Evolutionary conservation across 2,113 vertebrate genomes (phyloP).

Genomic region (Phalacrocorax brasilianus): DNA sequence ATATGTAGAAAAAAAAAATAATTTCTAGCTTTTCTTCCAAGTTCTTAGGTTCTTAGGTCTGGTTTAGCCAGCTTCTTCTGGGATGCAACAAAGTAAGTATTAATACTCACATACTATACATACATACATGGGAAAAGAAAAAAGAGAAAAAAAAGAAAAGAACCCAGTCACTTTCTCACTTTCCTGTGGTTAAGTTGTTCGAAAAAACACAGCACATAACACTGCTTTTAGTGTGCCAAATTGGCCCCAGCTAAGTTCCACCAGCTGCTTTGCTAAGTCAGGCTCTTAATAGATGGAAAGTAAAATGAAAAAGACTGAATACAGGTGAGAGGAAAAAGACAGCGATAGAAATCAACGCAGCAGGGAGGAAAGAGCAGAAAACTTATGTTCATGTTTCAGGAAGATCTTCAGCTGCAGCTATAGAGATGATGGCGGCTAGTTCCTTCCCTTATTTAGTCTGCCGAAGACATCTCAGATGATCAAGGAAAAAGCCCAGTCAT

Average conservation of each 20-base stretch:
- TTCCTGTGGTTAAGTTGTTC: background rate
- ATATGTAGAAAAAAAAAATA: background rate
- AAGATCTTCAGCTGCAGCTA: background rate
- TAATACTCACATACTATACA: background rate
- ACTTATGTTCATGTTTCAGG: background rate
- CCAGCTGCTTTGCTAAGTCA: background rate
- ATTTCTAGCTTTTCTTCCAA: background rate
- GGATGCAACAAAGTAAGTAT: background rate
- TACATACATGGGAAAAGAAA: background rate
- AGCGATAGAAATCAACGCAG: background rate
- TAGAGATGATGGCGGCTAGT: background rate
- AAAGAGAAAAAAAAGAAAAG: rapidly evolving
- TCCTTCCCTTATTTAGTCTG: background rate
- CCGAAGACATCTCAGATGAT: background rate
- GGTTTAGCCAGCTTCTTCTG: background rate
- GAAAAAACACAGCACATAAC: background rate
- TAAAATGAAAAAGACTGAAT: background rate
- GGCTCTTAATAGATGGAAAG: background rate
- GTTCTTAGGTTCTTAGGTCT: background rate
- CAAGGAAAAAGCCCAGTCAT: background rate
- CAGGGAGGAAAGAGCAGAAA: background rate
- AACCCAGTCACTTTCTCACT: background rate
- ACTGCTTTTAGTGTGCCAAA: background rate
- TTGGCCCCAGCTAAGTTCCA: background rate
- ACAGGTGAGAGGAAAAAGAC: background rate